Conservation (phyloP, 1,140 invertebrate genomes). For the Pteromalus puparum region DNA sequence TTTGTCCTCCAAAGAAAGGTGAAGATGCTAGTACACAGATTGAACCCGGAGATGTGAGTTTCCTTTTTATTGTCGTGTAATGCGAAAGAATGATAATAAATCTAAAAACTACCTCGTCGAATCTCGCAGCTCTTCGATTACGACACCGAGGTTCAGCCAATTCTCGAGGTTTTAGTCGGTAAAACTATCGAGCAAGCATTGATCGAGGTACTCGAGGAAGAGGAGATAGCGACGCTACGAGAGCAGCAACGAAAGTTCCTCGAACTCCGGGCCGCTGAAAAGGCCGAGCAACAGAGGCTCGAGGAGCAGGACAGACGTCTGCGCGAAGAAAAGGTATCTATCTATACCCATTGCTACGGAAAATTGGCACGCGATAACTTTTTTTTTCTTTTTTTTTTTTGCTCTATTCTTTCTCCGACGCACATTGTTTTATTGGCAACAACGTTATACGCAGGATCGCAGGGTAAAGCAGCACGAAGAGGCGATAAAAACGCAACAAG, state of each 20-base stretch:
- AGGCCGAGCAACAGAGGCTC: conserved; percentile 84
- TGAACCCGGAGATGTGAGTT: conserved; percentile 87
- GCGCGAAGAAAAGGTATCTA: conserved; percentile 77
- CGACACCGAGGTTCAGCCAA: conserved; percentile 90
- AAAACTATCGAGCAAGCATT: conserved; percentile 92
- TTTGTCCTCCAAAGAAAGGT: conserved; percentile 86
- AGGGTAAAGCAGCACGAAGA: conserved; percentile 77
- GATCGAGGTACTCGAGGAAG: conserved; percentile 88
- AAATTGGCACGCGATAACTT: background rate
- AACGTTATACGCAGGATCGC: conserved; percentile 69
- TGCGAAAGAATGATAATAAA: background rate
- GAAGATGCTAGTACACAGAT: conserved; percentile 90
- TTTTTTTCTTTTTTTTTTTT: background rate
- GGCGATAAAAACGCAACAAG: conserved; percentile 78
- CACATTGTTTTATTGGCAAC: conserved; percentile 28
- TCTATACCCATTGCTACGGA: background rate
- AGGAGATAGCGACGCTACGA: conserved; percentile 83
- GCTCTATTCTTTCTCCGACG: background rate
- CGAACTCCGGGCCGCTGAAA: conserved; percentile 86
- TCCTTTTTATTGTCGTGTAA: background rate
- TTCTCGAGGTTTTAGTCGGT: conserved; percentile 90
- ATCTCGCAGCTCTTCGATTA: conserved; percentile 86
- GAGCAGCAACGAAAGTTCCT: conserved; percentile 86
- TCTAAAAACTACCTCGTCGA: background rate
- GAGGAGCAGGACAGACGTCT: conserved; percentile 83